Evolutionary conservation across 2,888 invertebrate genomes (phyloP), one percentile per base, ranked within the genome.

Genomic region (Xanthorhoe spadicearia): DNA sequence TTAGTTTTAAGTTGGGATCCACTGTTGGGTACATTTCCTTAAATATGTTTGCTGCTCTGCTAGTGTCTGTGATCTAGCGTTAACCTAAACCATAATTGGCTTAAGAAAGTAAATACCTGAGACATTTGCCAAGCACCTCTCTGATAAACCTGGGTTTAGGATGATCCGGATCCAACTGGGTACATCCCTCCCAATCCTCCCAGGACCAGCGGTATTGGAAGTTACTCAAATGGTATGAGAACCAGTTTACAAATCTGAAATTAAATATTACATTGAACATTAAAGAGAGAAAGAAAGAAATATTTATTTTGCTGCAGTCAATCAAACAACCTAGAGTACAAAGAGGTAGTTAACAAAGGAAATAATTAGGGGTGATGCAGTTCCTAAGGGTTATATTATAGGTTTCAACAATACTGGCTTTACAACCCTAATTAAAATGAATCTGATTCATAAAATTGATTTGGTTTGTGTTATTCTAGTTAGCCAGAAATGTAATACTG

Each of bases 141-240:
- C 96, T 94, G 62, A 99, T 97, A 86, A 99, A 99, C 83, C 98
- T 97, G 0, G 98, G 98, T 77, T 98, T 97, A 0, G 99, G 99
- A 88, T 98, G 97, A 80, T 98, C 97, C 0, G 94, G 86, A 83
- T 98, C 98, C 23, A 98, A 90, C 72, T 96, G 95, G n/a, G 97
- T 92, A 79, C 97, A 97, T 13, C 96, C 95, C 81, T 97, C 97
- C 98, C 98, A 98, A 82, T 98, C 98, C 74, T 98, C 98, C 99
- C 99, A 99, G 1, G 98, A 98, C 99, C 99, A 99, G 61, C 98
- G 96, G 86, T 98, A 99, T 88, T 99, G 99, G 88, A 99, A 99
- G 93, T 99, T 99, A 86, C 99, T 99, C 88, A 99, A 94, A 90
- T 99, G 99, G 87, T 99, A 99, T 0, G 98, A 96, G 89, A 99